Base-by-base conservation (phyloP, 2,113 vertebrate genomes). In the Lontra canadensis region DNA sequence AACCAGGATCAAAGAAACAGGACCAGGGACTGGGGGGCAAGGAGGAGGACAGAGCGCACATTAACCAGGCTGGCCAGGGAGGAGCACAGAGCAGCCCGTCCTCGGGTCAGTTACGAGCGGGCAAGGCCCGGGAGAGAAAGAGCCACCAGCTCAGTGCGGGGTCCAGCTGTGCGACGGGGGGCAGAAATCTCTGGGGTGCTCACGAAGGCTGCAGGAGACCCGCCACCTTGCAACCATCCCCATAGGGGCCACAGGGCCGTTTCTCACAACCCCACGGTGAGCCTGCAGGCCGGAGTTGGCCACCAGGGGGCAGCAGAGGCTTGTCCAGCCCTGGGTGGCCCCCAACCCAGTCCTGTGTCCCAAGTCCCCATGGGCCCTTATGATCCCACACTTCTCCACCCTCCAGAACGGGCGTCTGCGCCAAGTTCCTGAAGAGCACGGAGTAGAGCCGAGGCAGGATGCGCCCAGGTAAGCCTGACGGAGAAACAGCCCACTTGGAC, bases 221-320 rank as follows among this genome's bases (percentile, higher is more conserved):
- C 0, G 2, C 26, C 18, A 21, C n/a, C 61, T 3, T 0, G 1
- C 15, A 12, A 12, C n/a, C 2, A 10, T 34, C 74, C 15, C 34
- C 2, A 85, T 1, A 4, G 26, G n/a, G 0, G 3, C 25, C 29
- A 2, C 2, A 5, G 29, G 61, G 5, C 61, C 6, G 29, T 34
- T 31, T 65, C 63, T 67, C 63, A 67, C 63, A 6, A 65, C 63
- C 63, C 14, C 63, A 15, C 7, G 31, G 31, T 67, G 31, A 67
- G n/a, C 52, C 80, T 97, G 95, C 55, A 7, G 23, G 49, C 88
- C 39, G 7, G 1, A 1, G 82, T 0, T 25, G 49, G 87, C 96
- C 99, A 98, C 98, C 61, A 98, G 98, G 94, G 98, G 98, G 98
- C 98, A 98, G 98, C 97, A 98, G 88, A 98, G 88, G 63, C 67